Evolutionary conservation across 2,888 invertebrate genomes (phyloP), one percentile per base, ranked within the genome.

Genomic region (Eudemis profundana): DNA sequence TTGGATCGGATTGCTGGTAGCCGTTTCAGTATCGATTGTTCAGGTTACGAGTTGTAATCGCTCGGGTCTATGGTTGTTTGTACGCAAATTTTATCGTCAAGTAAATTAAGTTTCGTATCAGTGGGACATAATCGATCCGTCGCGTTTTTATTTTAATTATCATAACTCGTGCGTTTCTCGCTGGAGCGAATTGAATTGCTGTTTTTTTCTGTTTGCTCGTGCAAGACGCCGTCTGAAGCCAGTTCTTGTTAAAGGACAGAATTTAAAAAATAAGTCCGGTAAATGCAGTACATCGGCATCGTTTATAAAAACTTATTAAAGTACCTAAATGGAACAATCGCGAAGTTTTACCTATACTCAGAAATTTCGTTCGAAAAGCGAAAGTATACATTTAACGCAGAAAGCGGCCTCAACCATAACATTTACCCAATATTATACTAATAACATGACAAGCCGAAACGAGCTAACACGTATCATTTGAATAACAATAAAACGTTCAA

Each of bases 391-490:
- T 54, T 69, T 65, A 68, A 53, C 42, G 61, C 66, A 68, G 67
- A 69, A 71, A 71, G 71, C 69, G 64, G 63, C 65, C 68, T 76
- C 73, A 78, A 83, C 77, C 72, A 72, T 73, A 69, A 69, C 74
- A 78, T 82, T 81, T 81, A 85, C 79, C 81, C 79, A 78, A 83
- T 81, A 84, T 85, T 87, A 82, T 84, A 86, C 77, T 86, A 88
- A 87, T 88, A 87, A 86, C 82, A 84, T 83, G 85, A 84, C 83
- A 70, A 71, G 76, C 74, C 77, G 78, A 79, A 82, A 87, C 79
- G 80, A 75, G 78, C 79, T 84, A 86, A 87, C 87, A 87, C 82
- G 83, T 87, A 85, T 89, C 85, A 90, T 90, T 87, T 83, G 77
- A 74, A 72, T 77, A 78, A 86, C 84, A 86, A 83, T 83, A 84